Base-by-base conservation (phyloP, 2,888 invertebrate species). In the Patella depressa region DNA sequence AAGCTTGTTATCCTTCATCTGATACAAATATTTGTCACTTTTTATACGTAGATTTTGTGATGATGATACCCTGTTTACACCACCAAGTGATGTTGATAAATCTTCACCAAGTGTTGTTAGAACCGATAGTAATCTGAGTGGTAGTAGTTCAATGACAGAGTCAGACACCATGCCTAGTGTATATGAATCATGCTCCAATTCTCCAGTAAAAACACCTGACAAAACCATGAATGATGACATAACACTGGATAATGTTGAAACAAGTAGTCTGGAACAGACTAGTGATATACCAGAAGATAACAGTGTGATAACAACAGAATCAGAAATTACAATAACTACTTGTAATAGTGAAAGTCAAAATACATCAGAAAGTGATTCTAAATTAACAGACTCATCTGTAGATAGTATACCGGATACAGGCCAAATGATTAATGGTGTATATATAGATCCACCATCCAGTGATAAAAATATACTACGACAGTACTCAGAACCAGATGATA, bases 401-500 rank as follows among this genome's bases (percentile, higher is more conserved):
- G 45, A 45, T 45, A 45, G 45, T 45, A 45, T 7, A 45, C 45
- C 45, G 1, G 45, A 45, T 45, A 45, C 45, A 45, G 45, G 45
- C 45, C 45, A 45, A 9, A 45, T 45, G 7, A 45, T 45, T 7
- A 45, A 45, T 45, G 9, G 45, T 45, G 45, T 45, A 45, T 45
- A 45, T 45, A 45, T 45, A 45, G 45, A 45, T 45, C 45, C 7
- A 45, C 9, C 45, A 45, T 45, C 45, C 7, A 45, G 45, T 45
- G 65, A 65, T 65, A 11, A 15, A 65, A 24, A 24, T 65, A n/a
- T 65, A 65, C 14, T 12, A 24, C 11, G 65, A 65, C 65, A 65
- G 24, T 65, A 65, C 65, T 65, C 65, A 65, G 65, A 65, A 65
- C 65, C 65, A 12, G 65, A 65, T 65, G 24, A 24, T 65, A 24